Evolutionary conservation across 35 echinoderm and acorn worm species (phyloP).

Genomic region (Patiria miniata): DNA sequence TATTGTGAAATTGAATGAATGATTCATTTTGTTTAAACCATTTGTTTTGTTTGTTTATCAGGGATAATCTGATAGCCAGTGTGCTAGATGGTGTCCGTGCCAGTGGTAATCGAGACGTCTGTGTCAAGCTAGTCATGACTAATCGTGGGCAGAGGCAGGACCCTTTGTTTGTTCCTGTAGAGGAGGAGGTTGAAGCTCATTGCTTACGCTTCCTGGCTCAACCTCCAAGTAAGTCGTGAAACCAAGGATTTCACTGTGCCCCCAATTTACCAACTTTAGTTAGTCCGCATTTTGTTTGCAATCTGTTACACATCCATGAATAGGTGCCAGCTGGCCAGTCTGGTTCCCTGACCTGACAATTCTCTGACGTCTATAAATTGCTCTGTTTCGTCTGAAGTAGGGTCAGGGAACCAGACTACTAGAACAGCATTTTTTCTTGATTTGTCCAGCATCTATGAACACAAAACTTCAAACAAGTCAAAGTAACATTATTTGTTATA

Average conservation of each 20-base stretch:
- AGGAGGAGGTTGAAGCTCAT: constrained; percentile 91
- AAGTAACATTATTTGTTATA: background rate
- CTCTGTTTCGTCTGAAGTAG: no score
- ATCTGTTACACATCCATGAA: no score
- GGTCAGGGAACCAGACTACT: no score
- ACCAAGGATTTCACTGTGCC: background rate
- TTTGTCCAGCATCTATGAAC: no score
- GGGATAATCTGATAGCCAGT: constrained; percentile 91
- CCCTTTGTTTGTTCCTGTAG: constrained; percentile 84
- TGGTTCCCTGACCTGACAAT: no score
- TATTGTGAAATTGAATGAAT: no score
- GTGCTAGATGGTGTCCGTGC: constrained; percentile 93
- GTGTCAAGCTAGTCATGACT: constrained; percentile 88
- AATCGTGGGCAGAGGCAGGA: constrained; percentile 75
- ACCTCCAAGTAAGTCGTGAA: constrained; percentile 73
- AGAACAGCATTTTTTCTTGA: no score
- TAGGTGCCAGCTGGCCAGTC: no score
- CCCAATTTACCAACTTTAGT: no score
- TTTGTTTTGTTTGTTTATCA: constrained; percentile 5
- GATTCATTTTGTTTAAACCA: no score
- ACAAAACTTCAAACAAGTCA: background rate
- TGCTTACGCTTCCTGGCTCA: constrained; percentile 81
- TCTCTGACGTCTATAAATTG: no score
- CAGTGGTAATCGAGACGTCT: constrained; percentile 93
- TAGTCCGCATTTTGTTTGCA: no score